Percentiles rank a stretch among this genome's conserved stretches.
Conservation (phyloP, 2,888 invertebrate species). For the Cyrtodaria siliqua region DNA sequence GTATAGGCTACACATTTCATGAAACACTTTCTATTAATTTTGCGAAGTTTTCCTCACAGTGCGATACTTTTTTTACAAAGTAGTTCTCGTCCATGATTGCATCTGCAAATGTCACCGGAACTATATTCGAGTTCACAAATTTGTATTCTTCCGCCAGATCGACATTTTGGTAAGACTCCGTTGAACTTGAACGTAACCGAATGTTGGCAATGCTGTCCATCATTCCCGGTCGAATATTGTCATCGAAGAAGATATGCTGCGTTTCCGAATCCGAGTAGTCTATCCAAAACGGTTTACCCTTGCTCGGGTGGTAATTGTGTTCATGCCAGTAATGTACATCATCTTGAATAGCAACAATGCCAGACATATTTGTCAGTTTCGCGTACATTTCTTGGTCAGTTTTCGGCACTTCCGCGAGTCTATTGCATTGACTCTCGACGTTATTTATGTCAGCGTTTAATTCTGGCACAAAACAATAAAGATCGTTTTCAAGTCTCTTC, state of each 20-base stretch:
- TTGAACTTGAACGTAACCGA: constrained; percentile 29
- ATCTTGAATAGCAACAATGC: constrained; percentile 50
- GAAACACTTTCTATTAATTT: too few species aligned
- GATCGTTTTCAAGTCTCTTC: constrained; percentile 10
- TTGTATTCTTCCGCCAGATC: constrained; percentile 42
- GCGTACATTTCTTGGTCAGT: constrained; percentile 57
- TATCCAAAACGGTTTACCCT: constrained; percentile 62
- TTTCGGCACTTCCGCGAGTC: neutral
- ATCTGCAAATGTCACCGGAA: constrained; percentile 53
- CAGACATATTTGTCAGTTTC: constrained; percentile 29
- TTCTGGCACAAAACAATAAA: constrained; percentile 15
- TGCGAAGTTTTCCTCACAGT: constrained; percentile 46
- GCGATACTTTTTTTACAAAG: constrained; percentile 47
- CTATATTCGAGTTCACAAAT: constrained; percentile 54
- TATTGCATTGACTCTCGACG: too few species aligned
- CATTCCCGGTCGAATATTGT: constrained; percentile 60
- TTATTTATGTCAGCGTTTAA: too few species aligned
- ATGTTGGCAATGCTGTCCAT: constrained; percentile 58
- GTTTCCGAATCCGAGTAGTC: constrained; percentile 33
- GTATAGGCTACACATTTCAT: too few species aligned
- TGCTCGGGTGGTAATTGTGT: constrained; percentile 44
- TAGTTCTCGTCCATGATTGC: constrained; percentile 59
- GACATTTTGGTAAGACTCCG: constrained; percentile 34
- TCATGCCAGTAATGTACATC: constrained; percentile 45
- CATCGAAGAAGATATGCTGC: constrained; percentile 62